Evolutionary conservation across 1,140 invertebrate species (phyloP).

Genomic region (Drosophila virilis): DNA sequence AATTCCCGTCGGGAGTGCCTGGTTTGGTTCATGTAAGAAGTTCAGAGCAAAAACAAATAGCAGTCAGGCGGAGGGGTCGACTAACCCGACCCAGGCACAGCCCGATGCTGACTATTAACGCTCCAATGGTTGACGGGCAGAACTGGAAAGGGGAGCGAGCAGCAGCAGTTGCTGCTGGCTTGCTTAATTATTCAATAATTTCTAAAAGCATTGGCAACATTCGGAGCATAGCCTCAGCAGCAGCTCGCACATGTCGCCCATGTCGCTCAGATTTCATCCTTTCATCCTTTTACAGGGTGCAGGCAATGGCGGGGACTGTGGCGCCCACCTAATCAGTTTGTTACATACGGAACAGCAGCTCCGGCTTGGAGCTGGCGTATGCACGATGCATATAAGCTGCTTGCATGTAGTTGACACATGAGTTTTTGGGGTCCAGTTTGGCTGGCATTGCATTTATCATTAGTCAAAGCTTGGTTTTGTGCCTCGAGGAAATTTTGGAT

Average conservation of each 20-base stretch:
- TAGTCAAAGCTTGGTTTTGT: slow-evolving; percentile 48
- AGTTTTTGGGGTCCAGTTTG: slow-evolving; percentile 2
- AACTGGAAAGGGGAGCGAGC: not conserved
- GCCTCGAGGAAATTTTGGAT: slow-evolving; percentile 42
- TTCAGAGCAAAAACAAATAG: slow-evolving; percentile 77
- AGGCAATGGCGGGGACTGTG: slow-evolving; percentile 7
- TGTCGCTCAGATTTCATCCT: slow-evolving; percentile 46
- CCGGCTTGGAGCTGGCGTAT: not conserved
- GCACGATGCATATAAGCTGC: slow-evolving; percentile 15
- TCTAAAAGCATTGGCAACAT: slow-evolving; percentile 81
- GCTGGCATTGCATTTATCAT: slow-evolving; percentile 72
- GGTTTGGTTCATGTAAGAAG: slow-evolving; percentile 66
- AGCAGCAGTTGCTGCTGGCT: slow-evolving; percentile 25
- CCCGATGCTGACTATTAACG: slow-evolving; percentile 46
- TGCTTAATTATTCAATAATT: slow-evolving; percentile 82
- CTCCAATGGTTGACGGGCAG: slow-evolving; percentile 25
- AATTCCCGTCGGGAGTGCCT: slow-evolving; percentile 61
- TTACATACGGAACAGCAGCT: slow-evolving; percentile 50
- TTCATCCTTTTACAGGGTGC: slow-evolving; percentile 70
- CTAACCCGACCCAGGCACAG: not conserved
- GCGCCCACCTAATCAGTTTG: slow-evolving; percentile 67
- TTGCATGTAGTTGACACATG: slow-evolving; percentile 38
- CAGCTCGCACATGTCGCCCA: slow-evolving; percentile 24
- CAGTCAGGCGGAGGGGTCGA: not conserved
- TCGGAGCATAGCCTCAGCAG: slow-evolving; percentile 17